Evolutionary conservation across 2,888 invertebrate species (phyloP), one percentile per base, ranked within the genome.

Genomic region (Anthrax anthrax): DNA sequence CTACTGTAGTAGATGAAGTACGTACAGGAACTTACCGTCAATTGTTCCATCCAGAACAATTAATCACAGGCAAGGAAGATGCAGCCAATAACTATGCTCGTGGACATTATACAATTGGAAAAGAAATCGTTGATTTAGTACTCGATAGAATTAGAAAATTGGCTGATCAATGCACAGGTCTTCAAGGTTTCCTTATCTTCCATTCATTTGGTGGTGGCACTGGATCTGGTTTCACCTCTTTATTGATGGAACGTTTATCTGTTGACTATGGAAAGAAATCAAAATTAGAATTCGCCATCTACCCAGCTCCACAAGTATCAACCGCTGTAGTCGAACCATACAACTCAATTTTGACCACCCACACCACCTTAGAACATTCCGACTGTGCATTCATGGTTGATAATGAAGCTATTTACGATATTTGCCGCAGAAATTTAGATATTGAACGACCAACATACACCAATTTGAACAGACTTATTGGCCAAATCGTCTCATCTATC

Each of bases 371-470:
- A 55, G 89, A 90, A 67, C 89, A 89, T 69, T 87, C 86, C 0
- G 89, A 89, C 73, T 90, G 89, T 68, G 88, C 89, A 42, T 91
- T 91, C 71, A 89, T 90, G 90, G 86, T 83, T 50, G 84, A 84
- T 69, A 84, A 84, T 59, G 83, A 84, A 64, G 84, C 84, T 43
- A 84, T 84, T 65, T 84, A 88, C 70, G 78, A 91, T 71, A 82
- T 81, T 73, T 91, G 91, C 75, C 77, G 88, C 59, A 80, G 88
- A 56, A 91, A 91, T 69, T 70, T 92, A 60, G 89, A 89, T 70
- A 89, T 90, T 60, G 89, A 88, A 62, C 77, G 91, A 55, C 92
- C 91, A 3, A 88, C 89, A 13, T 92, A 92, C 77, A 88, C 88
- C 59, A 92, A 94, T 72, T 70, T 92, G 60, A 92, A 92, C 71